These are phyloP conservation scores for Strix aluco DNA, from an alignment of 2,113 vertebrate genomes.

Conservation along the genomic window DNA sequence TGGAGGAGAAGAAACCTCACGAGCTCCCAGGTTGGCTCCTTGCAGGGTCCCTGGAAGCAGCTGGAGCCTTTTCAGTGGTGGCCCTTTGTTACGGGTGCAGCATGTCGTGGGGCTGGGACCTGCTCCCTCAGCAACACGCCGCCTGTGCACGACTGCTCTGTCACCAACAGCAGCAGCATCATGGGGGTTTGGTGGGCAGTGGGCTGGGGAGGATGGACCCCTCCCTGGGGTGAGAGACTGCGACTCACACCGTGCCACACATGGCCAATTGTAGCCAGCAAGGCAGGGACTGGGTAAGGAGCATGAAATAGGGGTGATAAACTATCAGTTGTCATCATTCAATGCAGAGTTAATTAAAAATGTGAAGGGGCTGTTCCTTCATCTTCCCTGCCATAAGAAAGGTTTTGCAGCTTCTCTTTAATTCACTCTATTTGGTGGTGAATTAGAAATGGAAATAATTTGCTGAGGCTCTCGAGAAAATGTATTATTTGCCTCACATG, in stretches of 20 bases:
- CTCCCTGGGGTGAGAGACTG: background rate
- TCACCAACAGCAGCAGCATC: background rate
- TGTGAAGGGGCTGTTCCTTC: background rate
- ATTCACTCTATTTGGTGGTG: background rate
- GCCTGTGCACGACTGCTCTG: accelerated
- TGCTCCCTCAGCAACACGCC: accelerated
- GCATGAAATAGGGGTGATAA: background rate
- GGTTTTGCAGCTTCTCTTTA: background rate
- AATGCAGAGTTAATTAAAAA: background rate
- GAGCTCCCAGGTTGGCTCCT: background rate
- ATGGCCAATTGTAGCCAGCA: accelerated
- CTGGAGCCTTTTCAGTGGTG: background rate
- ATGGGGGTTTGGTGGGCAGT: background rate
- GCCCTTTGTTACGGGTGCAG: accelerated
- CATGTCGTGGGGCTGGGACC: accelerated
- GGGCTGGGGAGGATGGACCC: background rate
- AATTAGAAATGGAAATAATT: conserved; percentile 25
- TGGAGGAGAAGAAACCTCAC: background rate
- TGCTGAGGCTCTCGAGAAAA: background rate
- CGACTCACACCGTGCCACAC: accelerated
- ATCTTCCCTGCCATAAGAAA: background rate
- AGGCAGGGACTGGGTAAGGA: background rate
- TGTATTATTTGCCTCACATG: background rate
- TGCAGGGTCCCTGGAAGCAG: background rate
- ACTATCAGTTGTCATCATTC: background rate